Percentiles rank a stretch among this genome's conserved stretches.
Evolutionary conservation across 2,888 invertebrate genomes (phyloP).

Genomic region (Cephus runcator): DNA sequence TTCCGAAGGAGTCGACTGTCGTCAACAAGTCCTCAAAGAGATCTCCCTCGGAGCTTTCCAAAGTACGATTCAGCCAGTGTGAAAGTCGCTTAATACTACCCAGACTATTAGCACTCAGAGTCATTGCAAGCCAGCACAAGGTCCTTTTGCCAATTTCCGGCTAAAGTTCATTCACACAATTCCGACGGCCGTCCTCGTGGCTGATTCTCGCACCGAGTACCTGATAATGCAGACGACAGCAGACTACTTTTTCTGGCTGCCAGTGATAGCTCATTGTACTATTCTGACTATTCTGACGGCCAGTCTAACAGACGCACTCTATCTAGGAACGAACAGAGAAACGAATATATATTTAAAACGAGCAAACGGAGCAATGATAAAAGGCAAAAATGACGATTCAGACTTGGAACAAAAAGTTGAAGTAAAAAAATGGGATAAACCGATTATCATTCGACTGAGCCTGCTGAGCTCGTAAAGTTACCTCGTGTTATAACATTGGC

Average conservation of each 20-base stretch:
- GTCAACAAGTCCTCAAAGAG: not conserved
- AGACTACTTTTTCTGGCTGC: not conserved
- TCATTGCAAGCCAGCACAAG: not conserved
- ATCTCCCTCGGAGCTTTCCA: not conserved
- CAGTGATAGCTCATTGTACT: not conserved
- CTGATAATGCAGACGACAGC: not conserved
- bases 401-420: not conserved
- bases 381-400: not conserved
- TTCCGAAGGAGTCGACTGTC: not conserved
- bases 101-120: not conserved
- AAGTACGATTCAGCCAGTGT: not conserved
- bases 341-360: not conserved
- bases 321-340: not conserved
- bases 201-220: not conserved
- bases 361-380: not conserved
- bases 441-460: not conserved
- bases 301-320: not conserved
- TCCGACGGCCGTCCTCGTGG: not conserved
- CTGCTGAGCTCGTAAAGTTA: not conserved
- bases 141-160: not conserved
- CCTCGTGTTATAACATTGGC: not conserved
- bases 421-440: not conserved
- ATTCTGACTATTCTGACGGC: not conserved
- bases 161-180: not conserved
- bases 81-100: not conserved